Evolutionary conservation across 2,888 invertebrate genomes (phyloP).

Genomic region (Monochamus alternatus): DNA sequence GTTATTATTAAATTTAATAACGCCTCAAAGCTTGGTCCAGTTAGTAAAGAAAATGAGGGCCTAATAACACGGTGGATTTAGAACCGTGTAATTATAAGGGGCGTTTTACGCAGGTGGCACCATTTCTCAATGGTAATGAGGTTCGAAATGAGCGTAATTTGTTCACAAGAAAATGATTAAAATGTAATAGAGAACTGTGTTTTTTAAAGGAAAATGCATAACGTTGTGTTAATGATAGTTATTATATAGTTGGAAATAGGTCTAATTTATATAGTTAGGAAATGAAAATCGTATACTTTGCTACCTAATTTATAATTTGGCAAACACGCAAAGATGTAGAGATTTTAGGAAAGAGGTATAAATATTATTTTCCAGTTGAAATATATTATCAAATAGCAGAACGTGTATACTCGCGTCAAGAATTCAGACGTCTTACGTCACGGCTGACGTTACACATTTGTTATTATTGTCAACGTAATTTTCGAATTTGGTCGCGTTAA

Average conservation of each 20-base stretch:
- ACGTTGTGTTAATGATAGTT: background rate
- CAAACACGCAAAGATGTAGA: too few species aligned
- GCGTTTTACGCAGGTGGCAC: background rate
- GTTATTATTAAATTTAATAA: constrained; percentile 10
- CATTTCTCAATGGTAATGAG: background rate
- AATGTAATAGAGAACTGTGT: background rate
- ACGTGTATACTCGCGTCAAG: too few species aligned
- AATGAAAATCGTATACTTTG: too few species aligned
- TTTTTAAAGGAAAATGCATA: background rate
- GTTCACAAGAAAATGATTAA: background rate
- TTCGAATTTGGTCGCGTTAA: too few species aligned
- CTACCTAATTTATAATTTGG: too few species aligned
- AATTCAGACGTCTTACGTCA: too few species aligned
- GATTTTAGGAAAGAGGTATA: too few species aligned
- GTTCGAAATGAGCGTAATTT: background rate
- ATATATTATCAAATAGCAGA: too few species aligned
- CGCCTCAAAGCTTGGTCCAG: background rate
- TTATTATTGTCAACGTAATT: too few species aligned
- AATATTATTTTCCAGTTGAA: too few species aligned
- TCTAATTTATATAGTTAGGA: background rate
- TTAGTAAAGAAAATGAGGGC: constrained; percentile 7
- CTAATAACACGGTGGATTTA: constrained; percentile 13
- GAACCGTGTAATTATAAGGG: background rate
- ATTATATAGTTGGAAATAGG: background rate
- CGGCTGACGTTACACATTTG: too few species aligned